Evolutionary conservation across 2,797 vertebrate genomes (phyloP).

Genomic region (Dermochelys coriacea): DNA sequence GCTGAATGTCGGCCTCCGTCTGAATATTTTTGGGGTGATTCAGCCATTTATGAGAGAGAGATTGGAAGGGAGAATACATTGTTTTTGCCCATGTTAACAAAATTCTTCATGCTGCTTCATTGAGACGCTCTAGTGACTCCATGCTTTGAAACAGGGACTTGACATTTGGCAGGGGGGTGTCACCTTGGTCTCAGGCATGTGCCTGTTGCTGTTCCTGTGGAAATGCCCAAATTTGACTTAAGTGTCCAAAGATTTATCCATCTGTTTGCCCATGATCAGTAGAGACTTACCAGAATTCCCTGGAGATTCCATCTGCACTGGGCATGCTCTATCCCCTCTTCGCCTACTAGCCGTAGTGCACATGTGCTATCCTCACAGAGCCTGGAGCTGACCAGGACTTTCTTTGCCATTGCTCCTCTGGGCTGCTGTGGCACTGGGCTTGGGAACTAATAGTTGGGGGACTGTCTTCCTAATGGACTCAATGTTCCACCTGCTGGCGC

Average conservation of each 20-base stretch:
- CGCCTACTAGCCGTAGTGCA: not conserved
- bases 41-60: not conserved
- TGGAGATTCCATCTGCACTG: not conserved
- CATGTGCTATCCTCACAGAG: not conserved
- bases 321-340: not conserved
- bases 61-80: not conserved
- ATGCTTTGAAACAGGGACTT: not conserved
- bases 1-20: not conserved
- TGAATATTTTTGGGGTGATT: not conserved
- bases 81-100: not conserved
- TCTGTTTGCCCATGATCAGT: not conserved
- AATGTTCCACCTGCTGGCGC: not conserved
- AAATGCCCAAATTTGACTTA: accelerated
- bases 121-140: not conserved
- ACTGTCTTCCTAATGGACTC: not conserved
- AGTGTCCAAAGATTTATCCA: accelerated
- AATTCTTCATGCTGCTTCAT: not conserved
- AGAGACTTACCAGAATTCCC: not conserved
- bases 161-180: not conserved
- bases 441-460: not conserved
- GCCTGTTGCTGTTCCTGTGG: not conserved
- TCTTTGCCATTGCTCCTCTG: not conserved
- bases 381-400: not conserved
- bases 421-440: not conserved
- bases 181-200: not conserved